Base-by-base conservation (phyloP, 2,113 vertebrate genomes). In the Cynoglossus semilaevis region DNA sequence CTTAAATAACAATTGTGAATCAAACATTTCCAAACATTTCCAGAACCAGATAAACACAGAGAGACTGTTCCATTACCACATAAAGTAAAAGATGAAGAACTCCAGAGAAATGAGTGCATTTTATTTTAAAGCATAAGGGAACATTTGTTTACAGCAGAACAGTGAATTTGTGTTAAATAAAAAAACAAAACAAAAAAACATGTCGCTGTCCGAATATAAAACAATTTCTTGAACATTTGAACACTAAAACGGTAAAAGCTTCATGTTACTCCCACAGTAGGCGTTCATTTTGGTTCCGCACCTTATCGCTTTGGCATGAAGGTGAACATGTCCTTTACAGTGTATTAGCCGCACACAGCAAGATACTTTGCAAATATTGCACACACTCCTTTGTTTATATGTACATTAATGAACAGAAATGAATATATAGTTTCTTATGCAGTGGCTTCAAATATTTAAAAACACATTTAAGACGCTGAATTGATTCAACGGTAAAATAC, bases 91-190 rank as follows among this genome's bases (percentile, higher is more conserved):
- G 22, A 29, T 4, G 6, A 29, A 29, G 3, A 72, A 48, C 42
- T 80, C 79, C 72, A 61, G 65, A 87, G 88, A 93, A 92, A 91
- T 77, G 67, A 91, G 88, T 90, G 87, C 87, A 87, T 92, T 87
- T 87, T 94, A 91, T 94, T 99, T 92, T 92, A 95, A 92, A 91
- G 91, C 91, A 91, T 89, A 92, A 93, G 83, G 90, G 88, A 91
- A 92, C 88, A 83, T 80, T 60, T 80, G 86, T 93, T 92, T 95
- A 97, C 94, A 98, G 93, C 93, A 96, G 94, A 93, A 94, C 89
- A 93, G 91, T 93, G 91, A 86, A 85, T 93, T 93, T 92, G 89
- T 93, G 93, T 96, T 97, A 97, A 98, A 98, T 96, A 94, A 92
- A 94, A 90, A 92, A n/a, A n/a, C n/a, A n/a, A n/a, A n/a, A n/a